Base-by-base conservation (phyloP, 2,888 invertebrate species). In the Erebia aethiops region DNA sequence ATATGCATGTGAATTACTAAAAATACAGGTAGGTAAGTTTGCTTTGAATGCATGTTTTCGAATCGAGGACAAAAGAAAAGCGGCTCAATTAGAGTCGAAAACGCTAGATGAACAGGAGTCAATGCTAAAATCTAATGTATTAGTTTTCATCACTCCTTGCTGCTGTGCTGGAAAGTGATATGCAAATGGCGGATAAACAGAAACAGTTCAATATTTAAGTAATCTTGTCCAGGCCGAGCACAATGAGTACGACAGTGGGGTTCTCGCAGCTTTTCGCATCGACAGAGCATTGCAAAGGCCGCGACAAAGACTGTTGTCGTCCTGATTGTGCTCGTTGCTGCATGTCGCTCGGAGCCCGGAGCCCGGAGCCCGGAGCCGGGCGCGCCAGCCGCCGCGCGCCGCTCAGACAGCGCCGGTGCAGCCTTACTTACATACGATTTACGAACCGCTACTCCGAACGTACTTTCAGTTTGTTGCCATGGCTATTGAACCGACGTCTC, bases 381-480 rank as follows among this genome's bases (percentile, higher is more conserved):
- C n/a, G n/a, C n/a, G n/a, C n/a, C n/a, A n/a, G n/a, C n/a, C n/a
- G n/a, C n/a, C n/a, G n/a, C n/a, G n/a, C n/a, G n/a, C 16, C 5
- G 52, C n/a, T 4, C 52, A 2, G 54, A 67, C 71, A 56, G 46
- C 67, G 58, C 54, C 69, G 63, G 58, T 73, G 74, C 71, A 71
- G 60, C 61, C 61, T 65, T 46, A 41, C 64, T 18, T 52, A n/a
- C n/a, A n/a, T n/a, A n/a, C n/a, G n/a, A n/a, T n/a, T n/a, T n/a
- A 52, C 51, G 60, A 43, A 0, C 70, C 72, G 68, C 71, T 73
- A 67, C 67, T 66, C 71, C 70, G 74, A 71, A 72, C 72, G 69
- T 66, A 74, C 75, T 76, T 77, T 77, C 77, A 77, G 76, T 73
- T 73, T 73, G 74, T 74, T 71, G 61, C 77, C 75, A 76, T 75